A percentile compares a stretch with the other conserved stretches of the same genome.
Evolutionary conservation across 64 coral and sea anemone genomes (phyloP).

Genomic region (Montipora capricornis): DNA sequence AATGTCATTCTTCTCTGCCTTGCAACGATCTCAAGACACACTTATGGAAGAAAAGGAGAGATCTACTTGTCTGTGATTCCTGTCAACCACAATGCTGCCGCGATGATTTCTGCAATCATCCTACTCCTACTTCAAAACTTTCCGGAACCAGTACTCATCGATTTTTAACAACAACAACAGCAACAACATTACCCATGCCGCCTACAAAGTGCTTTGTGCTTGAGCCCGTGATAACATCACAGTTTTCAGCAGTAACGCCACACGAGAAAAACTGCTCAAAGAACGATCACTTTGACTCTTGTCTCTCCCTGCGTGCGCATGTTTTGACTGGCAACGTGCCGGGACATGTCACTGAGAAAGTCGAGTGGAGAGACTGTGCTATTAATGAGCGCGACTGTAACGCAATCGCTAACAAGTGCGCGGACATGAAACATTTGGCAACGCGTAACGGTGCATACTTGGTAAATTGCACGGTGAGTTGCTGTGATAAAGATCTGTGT

Average conservation of each 20-base stretch:
- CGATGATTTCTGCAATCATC: slow-evolving; percentile 17
- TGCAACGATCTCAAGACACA: slow-evolving; percentile 8
- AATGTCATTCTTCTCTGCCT: neutral
- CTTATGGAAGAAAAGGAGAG: neutral
- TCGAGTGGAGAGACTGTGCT: slow-evolving; percentile 53
- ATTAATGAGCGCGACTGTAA: slow-evolving; percentile 44
- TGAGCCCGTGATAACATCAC: neutral
- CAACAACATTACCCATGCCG: neutral
- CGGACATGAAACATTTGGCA: neutral
- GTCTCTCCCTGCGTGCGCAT: neutral
- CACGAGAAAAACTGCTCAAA: slow-evolving; percentile 13
- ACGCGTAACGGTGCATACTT: slow-evolving; percentile 1
- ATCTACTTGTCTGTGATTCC: neutral
- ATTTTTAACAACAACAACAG: neutral
- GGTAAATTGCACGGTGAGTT: slow-evolving; percentile 39
- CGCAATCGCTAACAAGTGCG: slow-evolving; percentile 39
- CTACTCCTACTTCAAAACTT: neutral
- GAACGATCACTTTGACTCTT: neutral
- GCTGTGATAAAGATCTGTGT: slow-evolving; percentile 62
- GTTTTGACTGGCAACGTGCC: neutral
- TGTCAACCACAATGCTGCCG: slow-evolving; percentile 14
- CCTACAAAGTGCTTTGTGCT: neutral
- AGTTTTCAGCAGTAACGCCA: neutral
- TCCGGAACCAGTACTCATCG: neutral
- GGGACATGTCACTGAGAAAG: neutral